Evolutionary conservation across 2,113 vertebrate species (phyloP).

Genomic region (Poicephalus meyeri): DNA sequence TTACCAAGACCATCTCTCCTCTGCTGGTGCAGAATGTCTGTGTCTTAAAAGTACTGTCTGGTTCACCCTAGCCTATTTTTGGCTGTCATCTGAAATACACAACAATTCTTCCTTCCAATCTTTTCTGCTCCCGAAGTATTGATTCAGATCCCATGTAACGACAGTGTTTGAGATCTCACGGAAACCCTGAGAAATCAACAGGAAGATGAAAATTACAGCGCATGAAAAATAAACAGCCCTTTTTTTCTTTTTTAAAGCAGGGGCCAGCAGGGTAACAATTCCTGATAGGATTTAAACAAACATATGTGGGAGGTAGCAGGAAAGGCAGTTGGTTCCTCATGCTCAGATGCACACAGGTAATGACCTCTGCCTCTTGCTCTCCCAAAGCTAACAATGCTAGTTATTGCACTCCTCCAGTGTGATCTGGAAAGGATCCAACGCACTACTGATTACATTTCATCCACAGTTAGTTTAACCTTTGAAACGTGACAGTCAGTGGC

Average conservation of each 20-base stretch:
- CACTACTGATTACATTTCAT: constrained; percentile 66
- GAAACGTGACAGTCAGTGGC: constrained; percentile 69
- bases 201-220: neutral
- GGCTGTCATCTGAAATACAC: neutral
- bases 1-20: neutral
- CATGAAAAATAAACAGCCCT: neutral
- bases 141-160: neutral
- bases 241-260: neutral
- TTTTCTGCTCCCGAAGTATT: neutral
- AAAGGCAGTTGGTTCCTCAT: constrained; percentile 47
- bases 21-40: neutral
- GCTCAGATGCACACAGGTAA: constrained; percentile 54
- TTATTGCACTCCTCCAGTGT: constrained; percentile 54
- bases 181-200: neutral
- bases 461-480: constrained; percentile 79
- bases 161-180: neutral
- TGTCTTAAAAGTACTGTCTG: neutral
- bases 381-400: constrained; percentile 56
- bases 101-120: neutral
- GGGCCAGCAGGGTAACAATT: constrained; percentile 17
- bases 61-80: neutral
- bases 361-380: constrained; percentile 72
- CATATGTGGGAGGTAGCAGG: constrained; percentile 42
- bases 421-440: constrained; percentile 64
- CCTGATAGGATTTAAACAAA: constrained; percentile 40